A percentile compares a stretch with the other conserved stretches of the same genome.
phyloP scores from a whole-genome alignment of 2,888 invertebrate genomes.

The Mantis religiosa region DNA sequence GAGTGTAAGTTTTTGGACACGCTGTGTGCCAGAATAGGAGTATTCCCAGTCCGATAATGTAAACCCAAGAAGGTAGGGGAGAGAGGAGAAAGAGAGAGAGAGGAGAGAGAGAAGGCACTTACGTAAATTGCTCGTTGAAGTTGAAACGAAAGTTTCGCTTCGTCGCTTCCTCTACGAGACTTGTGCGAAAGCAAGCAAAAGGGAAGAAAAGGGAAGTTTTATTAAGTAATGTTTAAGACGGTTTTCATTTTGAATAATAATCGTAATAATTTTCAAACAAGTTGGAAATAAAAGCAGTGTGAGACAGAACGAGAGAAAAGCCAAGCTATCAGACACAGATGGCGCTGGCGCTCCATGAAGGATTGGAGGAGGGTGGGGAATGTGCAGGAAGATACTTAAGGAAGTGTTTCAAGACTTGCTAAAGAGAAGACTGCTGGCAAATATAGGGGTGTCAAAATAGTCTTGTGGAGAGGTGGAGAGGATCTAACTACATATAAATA shows the following conservation, averaged over 20 bases:
- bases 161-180: not conserved
- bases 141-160: constrained; percentile 14
- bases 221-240: constrained; percentile 26
- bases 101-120: constrained; percentile 10
- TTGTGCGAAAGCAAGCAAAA: not conserved
- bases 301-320: not conserved
- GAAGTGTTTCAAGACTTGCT: constrained; percentile 7
- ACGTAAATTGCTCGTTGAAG: constrained; percentile 18
- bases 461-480: not conserved
- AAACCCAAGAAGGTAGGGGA: not conserved
- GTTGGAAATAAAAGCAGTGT: constrained; percentile 15
- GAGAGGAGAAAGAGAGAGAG: not conserved
- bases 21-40: not conserved
- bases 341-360: not conserved
- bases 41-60: constrained; percentile 7
- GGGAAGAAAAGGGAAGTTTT: constrained; percentile 15
- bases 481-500: too few species aligned
- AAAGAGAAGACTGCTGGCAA: not conserved
- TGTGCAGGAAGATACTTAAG: constrained; percentile 5
- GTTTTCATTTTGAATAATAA: constrained; percentile 21
- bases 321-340: constrained; percentile 11
- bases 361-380: not conserved
- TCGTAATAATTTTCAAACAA: constrained; percentile 24
- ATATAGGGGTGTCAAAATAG: not conserved
- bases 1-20: not conserved